Evolutionary conservation across 37 sponge, comb jelly and placozoan species (phyloP).

Genomic region (Geodia barretti): DNA sequence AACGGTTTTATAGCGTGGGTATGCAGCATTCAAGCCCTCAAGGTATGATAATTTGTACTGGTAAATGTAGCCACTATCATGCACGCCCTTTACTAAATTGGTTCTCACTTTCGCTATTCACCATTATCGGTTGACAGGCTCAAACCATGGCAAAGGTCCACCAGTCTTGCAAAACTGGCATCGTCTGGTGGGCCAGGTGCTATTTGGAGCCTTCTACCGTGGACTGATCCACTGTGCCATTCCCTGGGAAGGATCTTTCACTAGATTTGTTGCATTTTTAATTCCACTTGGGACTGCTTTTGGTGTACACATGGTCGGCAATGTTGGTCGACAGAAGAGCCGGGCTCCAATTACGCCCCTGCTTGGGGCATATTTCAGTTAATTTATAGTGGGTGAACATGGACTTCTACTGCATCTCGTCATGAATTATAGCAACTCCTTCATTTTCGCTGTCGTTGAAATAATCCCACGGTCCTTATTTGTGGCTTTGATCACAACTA

Average conservation of each 20-base stretch:
- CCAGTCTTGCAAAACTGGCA: conserved; percentile 26
- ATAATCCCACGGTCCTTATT: too few relatives aligned
- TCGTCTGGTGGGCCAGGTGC: conserved; percentile 57
- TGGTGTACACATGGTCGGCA: conserved; percentile 78
- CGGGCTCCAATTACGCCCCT: conserved; percentile 30
- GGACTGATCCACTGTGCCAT: conserved; percentile 40
- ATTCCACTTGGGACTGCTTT: conserved; percentile 77
- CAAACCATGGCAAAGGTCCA: conserved; percentile 13
- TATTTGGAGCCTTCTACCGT: conserved; percentile 58
- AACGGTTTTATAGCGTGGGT: background rate
- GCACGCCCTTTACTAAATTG: too few relatives aligned
- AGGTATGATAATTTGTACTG: too few relatives aligned
- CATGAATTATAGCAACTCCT: background rate
- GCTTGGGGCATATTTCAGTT: conserved; percentile 58
- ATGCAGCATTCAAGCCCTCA: too few relatives aligned
- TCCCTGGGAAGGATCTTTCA: conserved; percentile 28
- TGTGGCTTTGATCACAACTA: too few relatives aligned
- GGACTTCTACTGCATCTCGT: background rate
- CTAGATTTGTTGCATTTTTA: conserved; percentile 13
- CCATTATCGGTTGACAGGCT: too few relatives aligned
- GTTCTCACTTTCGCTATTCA: too few relatives aligned
- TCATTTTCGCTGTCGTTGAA: conserved; percentile 12
- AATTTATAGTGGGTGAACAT: conserved; percentile 46
- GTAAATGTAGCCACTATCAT: too few relatives aligned
- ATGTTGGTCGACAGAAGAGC: conserved; percentile 56